These are phyloP conservation scores for Quadroppia sp. DNA, from an alignment of 2,888 invertebrate genomes.

Conservation along the genomic window DNA sequence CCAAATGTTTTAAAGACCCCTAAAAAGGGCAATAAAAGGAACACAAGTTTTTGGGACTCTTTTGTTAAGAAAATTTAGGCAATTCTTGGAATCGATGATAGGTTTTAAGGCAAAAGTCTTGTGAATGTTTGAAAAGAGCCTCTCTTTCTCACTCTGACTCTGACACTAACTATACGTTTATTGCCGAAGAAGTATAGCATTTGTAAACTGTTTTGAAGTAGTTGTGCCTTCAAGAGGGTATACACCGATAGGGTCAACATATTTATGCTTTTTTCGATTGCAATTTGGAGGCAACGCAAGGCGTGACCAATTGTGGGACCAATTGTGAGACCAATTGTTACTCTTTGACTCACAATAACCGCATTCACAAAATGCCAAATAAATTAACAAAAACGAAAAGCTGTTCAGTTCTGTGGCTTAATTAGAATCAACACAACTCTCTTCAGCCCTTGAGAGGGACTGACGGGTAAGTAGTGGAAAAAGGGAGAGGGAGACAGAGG, in stretches of 20 bases:
- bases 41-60: background rate
- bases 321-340: conserved; percentile 18
- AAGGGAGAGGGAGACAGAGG: background rate
- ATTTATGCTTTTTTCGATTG: background rate
- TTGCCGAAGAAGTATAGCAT: background rate
- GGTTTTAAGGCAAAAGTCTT: background rate
- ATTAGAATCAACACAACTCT: conserved; percentile 28
- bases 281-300: conserved; percentile 32
- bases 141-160: conserved; percentile 14
- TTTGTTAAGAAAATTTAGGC: conserved; percentile 25
- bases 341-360: conserved; percentile 36
- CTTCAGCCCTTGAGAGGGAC: background rate
- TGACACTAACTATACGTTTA: conserved; percentile 2
- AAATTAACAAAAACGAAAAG: conserved; percentile 28
- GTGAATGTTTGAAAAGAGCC: conserved; percentile 10
- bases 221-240: conserved; percentile 9
- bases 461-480: background rate
- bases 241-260: conserved; percentile 6
- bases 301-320: conserved; percentile 7
- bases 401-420: conserved; percentile 26
- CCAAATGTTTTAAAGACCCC: background rate
- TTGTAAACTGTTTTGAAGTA: conserved; percentile 34
- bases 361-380: conserved; percentile 28
- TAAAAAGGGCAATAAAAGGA: background rate
- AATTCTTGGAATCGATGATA: conserved; percentile 33